These are phyloP conservation scores for Spatulosminthurus flaviceps DNA, from an alignment of 2,888 invertebrate genomes.

Conservation along the genomic window DNA sequence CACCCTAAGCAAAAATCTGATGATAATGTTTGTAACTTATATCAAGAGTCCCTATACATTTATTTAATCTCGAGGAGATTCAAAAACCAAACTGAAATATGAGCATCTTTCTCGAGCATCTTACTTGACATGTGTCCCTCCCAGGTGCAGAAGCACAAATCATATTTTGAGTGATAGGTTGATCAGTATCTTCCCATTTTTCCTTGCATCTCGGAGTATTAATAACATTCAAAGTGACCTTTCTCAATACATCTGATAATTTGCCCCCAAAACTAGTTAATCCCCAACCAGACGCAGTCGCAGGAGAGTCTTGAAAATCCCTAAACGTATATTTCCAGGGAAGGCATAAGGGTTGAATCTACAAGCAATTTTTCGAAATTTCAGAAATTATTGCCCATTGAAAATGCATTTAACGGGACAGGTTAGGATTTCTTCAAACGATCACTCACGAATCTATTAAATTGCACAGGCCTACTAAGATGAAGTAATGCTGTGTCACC, in stretches of 20 bases:
- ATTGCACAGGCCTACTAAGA: conserved; percentile 61
- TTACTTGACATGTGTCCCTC: conserved; percentile 25
- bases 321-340: conserved; percentile 52
- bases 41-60: neutral
- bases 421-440: no score
- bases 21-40: neutral
- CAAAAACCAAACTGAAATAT: no score
- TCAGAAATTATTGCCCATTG: no score
- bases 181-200: neutral
- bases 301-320: conserved; percentile 46
- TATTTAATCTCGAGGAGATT: neutral
- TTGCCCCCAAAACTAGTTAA: neutral
- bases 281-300: conserved; percentile 55
- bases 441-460: conserved; percentile 49
- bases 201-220: neutral
- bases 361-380: neutral
- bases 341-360: conserved; percentile 53
- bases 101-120: no score
- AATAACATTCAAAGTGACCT: conserved; percentile 10
- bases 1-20: neutral
- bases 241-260: neutral
- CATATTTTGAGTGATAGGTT: conserved; percentile 23
- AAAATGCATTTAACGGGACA: no score
- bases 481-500: conserved; percentile 67
- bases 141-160: conserved; percentile 14